Percentiles rank a stretch among this genome's conserved stretches.
phyloP scores from a whole-genome alignment of 2,113 vertebrate species.

The Hiodon alosoides region DNA sequence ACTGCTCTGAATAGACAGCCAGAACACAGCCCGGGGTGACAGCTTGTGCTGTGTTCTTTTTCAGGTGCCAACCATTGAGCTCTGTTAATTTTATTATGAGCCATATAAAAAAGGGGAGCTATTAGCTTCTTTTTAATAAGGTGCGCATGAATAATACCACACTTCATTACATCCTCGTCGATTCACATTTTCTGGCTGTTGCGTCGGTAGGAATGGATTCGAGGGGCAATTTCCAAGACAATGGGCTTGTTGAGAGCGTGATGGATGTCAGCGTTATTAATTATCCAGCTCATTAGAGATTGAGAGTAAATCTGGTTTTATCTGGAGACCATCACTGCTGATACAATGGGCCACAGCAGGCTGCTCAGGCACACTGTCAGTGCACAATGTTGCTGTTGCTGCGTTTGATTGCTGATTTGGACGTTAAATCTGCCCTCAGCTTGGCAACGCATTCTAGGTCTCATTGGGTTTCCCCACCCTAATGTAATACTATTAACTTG shows the following conservation, averaged over 20 bases:
- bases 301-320: slow-evolving; percentile 61
- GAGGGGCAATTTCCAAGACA: slow-evolving; percentile 42
- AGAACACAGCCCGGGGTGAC: background rate
- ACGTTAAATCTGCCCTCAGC: slow-evolving; percentile 15
- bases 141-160: slow-evolving; percentile 35
- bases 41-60: slow-evolving; percentile 24
- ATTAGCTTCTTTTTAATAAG: slow-evolving; percentile 40
- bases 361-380: slow-evolving; percentile 36
- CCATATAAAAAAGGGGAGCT: slow-evolving; percentile 34
- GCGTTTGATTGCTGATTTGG: slow-evolving; percentile 18
- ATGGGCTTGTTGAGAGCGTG: slow-evolving; percentile 52
- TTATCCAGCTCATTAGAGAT: slow-evolving; percentile 60
- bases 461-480: background rate
- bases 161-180: slow-evolving; percentile 36
- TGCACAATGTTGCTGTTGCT: slow-evolving; percentile 38
- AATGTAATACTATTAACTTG: slow-evolving; percentile 22
- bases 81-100: slow-evolving; percentile 33
- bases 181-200: slow-evolving; percentile 27
- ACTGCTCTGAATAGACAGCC: background rate
- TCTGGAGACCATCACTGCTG: slow-evolving; percentile 45
- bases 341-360: slow-evolving; percentile 52
- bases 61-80: slow-evolving; percentile 13
- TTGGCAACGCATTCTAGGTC: background rate
- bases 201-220: slow-evolving; percentile 29
- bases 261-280: slow-evolving; percentile 62